These are phyloP conservation scores for Sesamia inferens DNA, from an alignment of 2,888 invertebrate species.

Conservation along the genomic window DNA sequence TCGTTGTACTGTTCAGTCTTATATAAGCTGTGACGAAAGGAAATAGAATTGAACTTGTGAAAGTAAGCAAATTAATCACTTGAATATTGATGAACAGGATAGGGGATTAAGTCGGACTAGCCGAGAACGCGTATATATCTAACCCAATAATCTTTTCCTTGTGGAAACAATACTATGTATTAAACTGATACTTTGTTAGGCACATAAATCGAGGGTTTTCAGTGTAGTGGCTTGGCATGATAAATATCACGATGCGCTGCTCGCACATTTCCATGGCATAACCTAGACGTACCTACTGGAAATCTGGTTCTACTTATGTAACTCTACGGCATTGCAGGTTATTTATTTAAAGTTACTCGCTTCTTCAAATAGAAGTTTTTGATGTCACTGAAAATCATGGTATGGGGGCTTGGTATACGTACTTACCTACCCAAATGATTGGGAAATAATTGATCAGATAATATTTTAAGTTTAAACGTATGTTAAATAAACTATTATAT, in stretches of 20 bases:
- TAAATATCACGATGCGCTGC: conserved; percentile 28
- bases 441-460: background rate
- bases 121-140: conserved; percentile 23
- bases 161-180: conserved; percentile 4
- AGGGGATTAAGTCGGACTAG: background rate
- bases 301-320: conserved; percentile 77
- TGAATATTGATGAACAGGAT: conserved; percentile 31
- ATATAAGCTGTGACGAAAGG: background rate
- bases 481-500: background rate
- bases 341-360: conserved; percentile 45
- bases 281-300: conserved; percentile 53
- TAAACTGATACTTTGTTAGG: conserved; percentile 16
- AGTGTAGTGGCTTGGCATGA: conserved; percentile 40
- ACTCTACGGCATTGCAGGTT: conserved; percentile 85
- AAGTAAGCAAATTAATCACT: conserved; percentile 38
- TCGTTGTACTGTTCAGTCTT: conserved; percentile 4
- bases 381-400: background rate
- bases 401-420: no score
- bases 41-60: conserved; percentile 27
- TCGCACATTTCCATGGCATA: conserved; percentile 53
- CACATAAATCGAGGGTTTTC: conserved; percentile 28
- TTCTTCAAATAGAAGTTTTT: background rate
- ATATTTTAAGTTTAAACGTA: background rate
- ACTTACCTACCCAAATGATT: background rate
- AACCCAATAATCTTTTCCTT: conserved; percentile 21